Percentiles rank a stretch among this genome's conserved stretches.
Conservation (phyloP, 1,140 invertebrate species). For the Brachystomella parvula region DNA sequence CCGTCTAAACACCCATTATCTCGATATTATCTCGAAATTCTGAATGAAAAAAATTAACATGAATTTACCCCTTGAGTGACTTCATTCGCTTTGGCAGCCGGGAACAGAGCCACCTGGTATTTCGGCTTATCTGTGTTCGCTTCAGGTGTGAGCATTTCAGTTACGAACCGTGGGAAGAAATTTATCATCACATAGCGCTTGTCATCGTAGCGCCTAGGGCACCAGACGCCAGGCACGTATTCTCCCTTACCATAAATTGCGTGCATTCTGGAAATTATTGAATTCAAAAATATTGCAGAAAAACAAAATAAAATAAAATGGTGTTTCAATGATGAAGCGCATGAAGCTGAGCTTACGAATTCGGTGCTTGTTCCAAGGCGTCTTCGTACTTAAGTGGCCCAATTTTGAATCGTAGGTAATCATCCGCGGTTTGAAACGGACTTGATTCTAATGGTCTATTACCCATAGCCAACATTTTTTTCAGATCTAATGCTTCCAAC, state of each 20-base stretch:
- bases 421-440: slow-evolving; percentile 30
- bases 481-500: slow-evolving; percentile 26
- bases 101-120: slow-evolving; percentile 28
- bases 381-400: slow-evolving; percentile 24
- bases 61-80: slow-evolving; percentile 17
- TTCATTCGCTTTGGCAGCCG: slow-evolving; percentile 12
- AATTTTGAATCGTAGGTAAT: slow-evolving; percentile 30
- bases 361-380: slow-evolving; percentile 29
- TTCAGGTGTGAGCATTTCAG: slow-evolving; percentile 31
- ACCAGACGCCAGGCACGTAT: slow-evolving; percentile 31
- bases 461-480: slow-evolving; percentile 21
- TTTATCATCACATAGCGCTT: slow-evolving; percentile 34
- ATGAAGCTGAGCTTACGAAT: slow-evolving; percentile 23
- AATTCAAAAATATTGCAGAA: background rate
- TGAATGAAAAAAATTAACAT: background rate
- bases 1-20: background rate
- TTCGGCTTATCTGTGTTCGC: slow-evolving; percentile 19
- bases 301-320: background rate
- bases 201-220: slow-evolving; percentile 32
- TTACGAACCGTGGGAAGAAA: slow-evolving; percentile 34
- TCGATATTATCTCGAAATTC: background rate
- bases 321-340: background rate
- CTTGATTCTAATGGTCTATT: slow-evolving; percentile 12
- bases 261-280: slow-evolving; percentile 15
- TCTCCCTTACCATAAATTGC: slow-evolving; percentile 30